phyloP scores from a whole-genome alignment of 2,888 invertebrate species.

The Polydesmus complanatus region DNA sequence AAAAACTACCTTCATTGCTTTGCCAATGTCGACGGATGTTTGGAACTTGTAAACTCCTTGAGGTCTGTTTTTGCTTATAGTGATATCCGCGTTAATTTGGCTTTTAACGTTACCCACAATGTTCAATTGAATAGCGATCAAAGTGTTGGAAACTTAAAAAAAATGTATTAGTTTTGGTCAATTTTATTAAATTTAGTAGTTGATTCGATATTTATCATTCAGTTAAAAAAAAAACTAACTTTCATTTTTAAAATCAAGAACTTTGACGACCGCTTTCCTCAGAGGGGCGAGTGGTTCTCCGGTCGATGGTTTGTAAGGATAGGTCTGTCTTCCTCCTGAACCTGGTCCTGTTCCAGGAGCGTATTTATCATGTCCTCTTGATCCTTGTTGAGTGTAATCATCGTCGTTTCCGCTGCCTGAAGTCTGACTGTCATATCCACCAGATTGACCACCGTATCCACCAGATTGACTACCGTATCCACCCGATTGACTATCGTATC shows the following conservation, averaged over 20 bases:
- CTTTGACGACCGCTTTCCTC: background rate
- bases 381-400: background rate
- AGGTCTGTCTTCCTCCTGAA: background rate
- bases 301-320: background rate
- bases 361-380: background rate
- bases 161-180: too few species aligned
- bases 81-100: constrained; percentile 7
- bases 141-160: too few species aligned
- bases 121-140: background rate
- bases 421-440: background rate
- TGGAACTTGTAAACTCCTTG: background rate
- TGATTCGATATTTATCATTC: too few species aligned
- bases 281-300: background rate
- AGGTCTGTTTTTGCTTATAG: background rate
- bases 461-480: background rate
- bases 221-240: too few species aligned
- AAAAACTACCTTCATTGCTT: too few species aligned
- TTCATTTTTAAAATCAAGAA: background rate
- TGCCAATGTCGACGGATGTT: background rate
- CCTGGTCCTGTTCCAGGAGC: background rate
- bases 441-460: too few species aligned
- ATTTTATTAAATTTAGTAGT: too few species aligned
- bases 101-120: constrained; percentile 2
- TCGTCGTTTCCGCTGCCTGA: background rate
- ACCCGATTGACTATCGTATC: background rate